These are phyloP conservation scores for Syncerus caffer DNA, from an alignment of 2,797 vertebrate genomes.

Conservation along the genomic window DNA sequence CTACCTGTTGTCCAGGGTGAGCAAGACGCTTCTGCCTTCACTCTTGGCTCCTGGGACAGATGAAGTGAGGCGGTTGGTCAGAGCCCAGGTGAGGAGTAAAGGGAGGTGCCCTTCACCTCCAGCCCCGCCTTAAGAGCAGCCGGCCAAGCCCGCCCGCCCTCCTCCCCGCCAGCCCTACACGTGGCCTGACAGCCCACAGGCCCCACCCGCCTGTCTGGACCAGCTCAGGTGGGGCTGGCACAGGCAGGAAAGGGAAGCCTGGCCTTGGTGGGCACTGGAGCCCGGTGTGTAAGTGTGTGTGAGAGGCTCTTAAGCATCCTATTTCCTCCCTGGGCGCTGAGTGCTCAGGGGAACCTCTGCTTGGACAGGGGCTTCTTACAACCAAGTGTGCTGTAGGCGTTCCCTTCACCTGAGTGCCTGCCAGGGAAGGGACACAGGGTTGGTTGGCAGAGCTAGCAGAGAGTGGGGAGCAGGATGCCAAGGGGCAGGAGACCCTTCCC, in stretches of 20 bases:
- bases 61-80: background rate
- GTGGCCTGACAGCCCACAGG: slow-evolving; percentile 13
- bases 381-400: background rate
- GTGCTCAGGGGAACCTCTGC: background rate
- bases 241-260: background rate
- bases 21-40: background rate
- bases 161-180: background rate
- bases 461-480: background rate
- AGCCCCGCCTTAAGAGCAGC: slow-evolving; percentile 44
- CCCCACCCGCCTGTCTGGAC: background rate
- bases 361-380: background rate
- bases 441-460: background rate
- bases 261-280: background rate
- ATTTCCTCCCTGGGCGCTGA: background rate
- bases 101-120: background rate
- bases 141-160: background rate
- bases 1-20: slow-evolving; percentile 11
- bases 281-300: background rate
- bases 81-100: slow-evolving; percentile 34
- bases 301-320: background rate
- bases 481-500: background rate
- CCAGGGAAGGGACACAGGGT: background rate
- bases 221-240: background rate
- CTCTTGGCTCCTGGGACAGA: background rate
- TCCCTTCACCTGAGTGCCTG: background rate